Evolutionary conservation across 2,113 vertebrate genomes (phyloP).

Genomic region (Malurus melanocephalus): DNA sequence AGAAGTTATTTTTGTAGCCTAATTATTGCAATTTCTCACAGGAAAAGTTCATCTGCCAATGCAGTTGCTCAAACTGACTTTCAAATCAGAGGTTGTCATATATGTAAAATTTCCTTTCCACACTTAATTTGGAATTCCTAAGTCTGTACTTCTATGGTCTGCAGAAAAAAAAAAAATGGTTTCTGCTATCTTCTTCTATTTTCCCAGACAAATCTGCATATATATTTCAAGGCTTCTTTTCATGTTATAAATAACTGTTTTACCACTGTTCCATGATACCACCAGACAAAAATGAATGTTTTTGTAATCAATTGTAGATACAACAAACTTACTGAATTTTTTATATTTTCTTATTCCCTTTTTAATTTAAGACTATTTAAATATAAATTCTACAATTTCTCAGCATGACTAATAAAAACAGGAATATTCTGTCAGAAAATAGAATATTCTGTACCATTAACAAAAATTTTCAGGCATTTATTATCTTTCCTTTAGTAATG

Average conservation of each 20-base stretch:
- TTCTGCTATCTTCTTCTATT: background rate
- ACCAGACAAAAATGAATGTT: background rate
- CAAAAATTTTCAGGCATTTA: background rate
- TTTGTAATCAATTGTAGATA: background rate
- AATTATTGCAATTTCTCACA: conserved; percentile 33
- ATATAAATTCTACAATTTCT: background rate
- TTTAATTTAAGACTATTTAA: background rate
- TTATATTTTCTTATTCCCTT: background rate
- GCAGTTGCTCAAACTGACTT: conserved; percentile 7
- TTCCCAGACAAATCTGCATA: background rate
- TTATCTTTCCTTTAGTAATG: background rate
- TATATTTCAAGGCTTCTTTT: background rate
- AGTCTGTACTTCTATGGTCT: background rate
- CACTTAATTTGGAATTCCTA: background rate
- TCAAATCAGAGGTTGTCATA: conserved; percentile 3
- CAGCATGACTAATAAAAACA: background rate
- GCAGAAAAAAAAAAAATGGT: background rate
- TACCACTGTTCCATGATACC: background rate
- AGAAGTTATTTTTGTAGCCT: conserved; percentile 29
- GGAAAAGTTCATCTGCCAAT: conserved; percentile 17
- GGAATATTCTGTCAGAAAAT: background rate
- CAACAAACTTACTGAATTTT: fast-evolving
- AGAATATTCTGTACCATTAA: background rate
- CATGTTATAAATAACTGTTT: background rate
- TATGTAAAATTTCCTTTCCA: background rate